phyloP scores from a whole-genome alignment of 2,797 vertebrate species.

The Chelmon rostratus region DNA sequence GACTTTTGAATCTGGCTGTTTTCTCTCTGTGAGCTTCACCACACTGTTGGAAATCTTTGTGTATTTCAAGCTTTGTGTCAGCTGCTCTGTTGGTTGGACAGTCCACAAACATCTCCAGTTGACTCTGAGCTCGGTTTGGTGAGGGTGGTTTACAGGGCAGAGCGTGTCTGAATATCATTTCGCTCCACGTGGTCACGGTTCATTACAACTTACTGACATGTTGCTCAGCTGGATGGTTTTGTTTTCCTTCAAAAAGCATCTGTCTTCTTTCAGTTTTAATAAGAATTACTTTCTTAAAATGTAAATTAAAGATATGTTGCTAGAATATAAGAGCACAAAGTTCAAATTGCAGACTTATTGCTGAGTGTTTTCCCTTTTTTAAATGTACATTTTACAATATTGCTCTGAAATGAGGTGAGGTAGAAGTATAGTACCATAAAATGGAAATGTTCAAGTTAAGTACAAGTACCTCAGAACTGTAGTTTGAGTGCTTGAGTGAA shows the following conservation, averaged over 20 bases:
- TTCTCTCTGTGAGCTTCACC: background rate
- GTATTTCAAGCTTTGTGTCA: background rate
- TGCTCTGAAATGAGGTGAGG: background rate
- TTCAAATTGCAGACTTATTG: background rate
- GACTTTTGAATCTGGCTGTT: background rate
- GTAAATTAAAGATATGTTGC: background rate
- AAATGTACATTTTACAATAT: background rate
- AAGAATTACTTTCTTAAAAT: background rate
- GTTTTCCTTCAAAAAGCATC: background rate
- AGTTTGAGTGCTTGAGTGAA: background rate
- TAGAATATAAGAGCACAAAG: background rate
- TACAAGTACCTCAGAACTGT: background rate
- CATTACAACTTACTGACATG: background rate
- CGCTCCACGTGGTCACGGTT: background rate
- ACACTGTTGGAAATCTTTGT: background rate
- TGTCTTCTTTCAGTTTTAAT: too few relatives aligned
- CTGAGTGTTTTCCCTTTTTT: background rate
- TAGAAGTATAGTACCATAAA: background rate
- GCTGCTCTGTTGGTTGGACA: background rate
- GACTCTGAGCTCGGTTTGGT: background rate
- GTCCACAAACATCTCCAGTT: too few relatives aligned
- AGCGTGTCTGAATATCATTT: background rate
- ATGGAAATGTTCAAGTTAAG: background rate
- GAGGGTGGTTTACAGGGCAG: background rate
- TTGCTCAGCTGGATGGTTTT: background rate